phyloP scores from a whole-genome alignment of 2,888 invertebrate species.

The Enchytraeus crypticus region DNA sequence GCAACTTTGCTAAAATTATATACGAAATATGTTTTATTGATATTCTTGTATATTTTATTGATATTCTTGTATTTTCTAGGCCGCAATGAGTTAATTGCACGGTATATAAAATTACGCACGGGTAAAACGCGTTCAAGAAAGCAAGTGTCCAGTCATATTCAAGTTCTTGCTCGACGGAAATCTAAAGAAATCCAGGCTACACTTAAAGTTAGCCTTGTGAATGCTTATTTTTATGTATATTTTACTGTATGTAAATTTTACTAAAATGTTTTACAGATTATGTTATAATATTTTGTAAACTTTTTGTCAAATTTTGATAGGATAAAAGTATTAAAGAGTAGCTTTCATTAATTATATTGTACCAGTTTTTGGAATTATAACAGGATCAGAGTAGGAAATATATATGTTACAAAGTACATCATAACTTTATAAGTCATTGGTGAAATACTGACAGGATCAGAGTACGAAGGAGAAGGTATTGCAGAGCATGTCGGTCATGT shows the following conservation, averaged over 20 bases:
- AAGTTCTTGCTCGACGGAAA: constrained; percentile 96
- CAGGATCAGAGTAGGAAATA: too few relatives aligned
- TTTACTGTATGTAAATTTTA: too few relatives aligned
- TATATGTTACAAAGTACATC: background rate
- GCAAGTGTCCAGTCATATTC: constrained; percentile 99
- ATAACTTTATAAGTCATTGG: background rate
- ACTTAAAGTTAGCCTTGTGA: constrained; percentile 21
- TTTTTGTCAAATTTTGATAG: background rate
- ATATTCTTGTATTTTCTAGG: constrained; percentile 59
- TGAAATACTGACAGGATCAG: background rate
- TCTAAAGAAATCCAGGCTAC: constrained; percentile 64
- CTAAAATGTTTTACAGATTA: background rate
- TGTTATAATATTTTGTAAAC: background rate
- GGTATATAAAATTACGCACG: constrained; percentile 98
- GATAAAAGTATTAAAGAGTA: too few relatives aligned
- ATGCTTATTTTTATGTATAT: too few relatives aligned
- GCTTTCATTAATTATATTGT: too few relatives aligned
- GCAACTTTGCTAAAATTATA: too few relatives aligned
- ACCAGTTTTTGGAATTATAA: too few relatives aligned
- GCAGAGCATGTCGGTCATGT: constrained; percentile 2
- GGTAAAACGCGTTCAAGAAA: constrained; percentile 99
- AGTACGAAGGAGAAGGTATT: constrained; percentile 2
- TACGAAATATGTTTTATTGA: too few relatives aligned
- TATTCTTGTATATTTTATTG: too few relatives aligned
- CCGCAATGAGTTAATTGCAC: constrained; percentile 97